phyloP scores from a whole-genome alignment of 2,797 vertebrate genomes.

The Tenualosa thibaudeaui region DNA sequence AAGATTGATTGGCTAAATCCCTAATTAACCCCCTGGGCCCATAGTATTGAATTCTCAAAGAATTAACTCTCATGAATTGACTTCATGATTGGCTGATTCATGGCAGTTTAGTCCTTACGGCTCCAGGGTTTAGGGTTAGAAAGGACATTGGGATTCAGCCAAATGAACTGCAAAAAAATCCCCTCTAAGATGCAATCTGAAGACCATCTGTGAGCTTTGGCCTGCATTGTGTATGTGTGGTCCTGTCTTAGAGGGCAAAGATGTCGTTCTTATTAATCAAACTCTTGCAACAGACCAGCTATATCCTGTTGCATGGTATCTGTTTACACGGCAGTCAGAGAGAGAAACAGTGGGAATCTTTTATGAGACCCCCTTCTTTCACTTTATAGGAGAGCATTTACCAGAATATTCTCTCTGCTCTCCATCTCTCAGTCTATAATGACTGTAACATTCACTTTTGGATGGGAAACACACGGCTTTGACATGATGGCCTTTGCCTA shows the following conservation, averaged over 20 bases:
- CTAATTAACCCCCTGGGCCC: no score
- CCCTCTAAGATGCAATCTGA: background rate
- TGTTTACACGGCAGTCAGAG: conserved; percentile 37
- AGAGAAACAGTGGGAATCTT: conserved; percentile 33
- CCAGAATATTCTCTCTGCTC: conserved; percentile 20
- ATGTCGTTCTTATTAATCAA: conserved; percentile 21
- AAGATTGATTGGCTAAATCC: no score
- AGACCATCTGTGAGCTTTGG: background rate
- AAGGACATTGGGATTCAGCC: no score
- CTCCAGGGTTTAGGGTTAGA: no score
- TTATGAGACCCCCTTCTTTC: conserved; percentile 6
- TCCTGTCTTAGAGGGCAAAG: conserved; percentile 31
- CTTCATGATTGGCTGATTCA: no score
- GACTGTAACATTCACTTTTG: conserved; percentile 13
- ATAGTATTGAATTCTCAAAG: no score
- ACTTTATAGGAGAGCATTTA: conserved; percentile 33
- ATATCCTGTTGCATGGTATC: conserved; percentile 34
- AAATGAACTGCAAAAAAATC: background rate
- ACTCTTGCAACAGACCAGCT: conserved; percentile 30
- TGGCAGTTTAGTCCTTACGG: no score
- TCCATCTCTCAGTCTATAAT: conserved; percentile 18
- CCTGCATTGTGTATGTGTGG: conserved; percentile 25
- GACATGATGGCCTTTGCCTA: conserved; percentile 28
- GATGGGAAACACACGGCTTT: conserved; percentile 20
- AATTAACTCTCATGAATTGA: no score